phyloP scores from a whole-genome alignment of 2,113 vertebrate species.

The Sula dactylatra region DNA sequence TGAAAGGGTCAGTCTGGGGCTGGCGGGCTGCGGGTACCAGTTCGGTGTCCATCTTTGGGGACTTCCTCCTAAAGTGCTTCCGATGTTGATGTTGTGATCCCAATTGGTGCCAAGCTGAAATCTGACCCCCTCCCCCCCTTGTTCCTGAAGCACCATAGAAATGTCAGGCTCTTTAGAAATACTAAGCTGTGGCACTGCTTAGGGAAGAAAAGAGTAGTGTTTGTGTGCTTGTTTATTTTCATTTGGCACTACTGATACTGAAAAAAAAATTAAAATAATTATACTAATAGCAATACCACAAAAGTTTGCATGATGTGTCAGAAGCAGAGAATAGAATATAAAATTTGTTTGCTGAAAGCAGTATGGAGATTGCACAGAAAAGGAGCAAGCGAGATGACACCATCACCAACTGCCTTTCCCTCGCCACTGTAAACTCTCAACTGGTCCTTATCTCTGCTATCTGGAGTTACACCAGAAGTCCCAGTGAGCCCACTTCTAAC shows the following conservation, averaged over 20 bases:
- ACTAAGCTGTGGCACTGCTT: background rate
- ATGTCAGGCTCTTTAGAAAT: background rate
- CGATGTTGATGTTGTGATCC: background rate
- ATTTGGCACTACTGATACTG: background rate
- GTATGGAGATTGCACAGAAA: background rate
- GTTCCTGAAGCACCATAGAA: background rate
- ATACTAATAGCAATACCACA: background rate
- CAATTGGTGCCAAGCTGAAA: background rate
- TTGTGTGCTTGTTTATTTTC: background rate
- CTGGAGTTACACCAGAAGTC: background rate
- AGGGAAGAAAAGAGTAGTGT: background rate
- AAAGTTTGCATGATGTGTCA: background rate
- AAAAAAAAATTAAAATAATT: background rate
- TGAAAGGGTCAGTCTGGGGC: background rate
- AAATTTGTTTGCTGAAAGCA: background rate
- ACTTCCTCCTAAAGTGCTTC: background rate
- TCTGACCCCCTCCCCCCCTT: background rate
- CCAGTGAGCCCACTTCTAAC: background rate
- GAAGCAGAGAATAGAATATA: background rate
- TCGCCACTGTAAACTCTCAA: background rate
- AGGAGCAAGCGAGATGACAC: background rate
- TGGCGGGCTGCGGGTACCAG: rapidly evolving
- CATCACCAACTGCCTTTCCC: background rate
- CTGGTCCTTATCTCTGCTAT: background rate
- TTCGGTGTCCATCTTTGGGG: background rate